A percentile compares a stretch with the other conserved stretches of the same genome.
Conservation (phyloP, 2,888 invertebrate species). For the Meandrusa payeni region DNA sequence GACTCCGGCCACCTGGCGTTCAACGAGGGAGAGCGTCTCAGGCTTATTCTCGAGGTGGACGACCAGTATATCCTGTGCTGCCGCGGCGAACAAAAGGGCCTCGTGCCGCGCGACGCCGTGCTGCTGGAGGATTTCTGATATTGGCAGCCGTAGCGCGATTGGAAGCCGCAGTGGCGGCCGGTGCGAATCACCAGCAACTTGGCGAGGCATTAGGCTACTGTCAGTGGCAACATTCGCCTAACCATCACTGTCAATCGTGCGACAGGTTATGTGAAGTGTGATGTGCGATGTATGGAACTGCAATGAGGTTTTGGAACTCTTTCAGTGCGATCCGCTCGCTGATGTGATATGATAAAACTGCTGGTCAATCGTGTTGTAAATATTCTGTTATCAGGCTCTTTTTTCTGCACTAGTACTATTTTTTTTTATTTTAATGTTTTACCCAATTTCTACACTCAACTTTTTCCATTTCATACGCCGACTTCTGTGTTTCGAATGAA, state of each 20-base stretch:
- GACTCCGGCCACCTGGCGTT: slow-evolving; percentile 89
- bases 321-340: not conserved
- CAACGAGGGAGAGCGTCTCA: slow-evolving; percentile 87
- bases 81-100: slow-evolving; percentile 87
- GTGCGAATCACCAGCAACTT: slow-evolving; percentile 44
- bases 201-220: slow-evolving; percentile 30
- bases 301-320: not conserved
- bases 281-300: slow-evolving; percentile 10
- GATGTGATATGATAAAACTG: slow-evolving; percentile 20
- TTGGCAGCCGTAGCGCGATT: slow-evolving; percentile 67
- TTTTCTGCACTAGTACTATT: slow-evolving; percentile 7
- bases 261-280: slow-evolving; percentile 3
- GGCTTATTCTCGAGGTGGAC: slow-evolving; percentile 88
- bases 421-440: slow-evolving; percentile 13
- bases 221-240: slow-evolving; percentile 1
- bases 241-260: slow-evolving; percentile 14
- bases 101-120: slow-evolving; percentile 87
- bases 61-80: slow-evolving; percentile 88
- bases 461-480: not conserved
- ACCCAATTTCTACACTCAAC: slow-evolving; percentile 12
- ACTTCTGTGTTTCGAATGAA: slow-evolving; percentile 18
- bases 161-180: slow-evolving; percentile 72
- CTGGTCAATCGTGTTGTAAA: slow-evolving; percentile 21
- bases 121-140: slow-evolving; percentile 77
- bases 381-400: slow-evolving; percentile 4